Evolutionary conservation across 2,797 vertebrate species (phyloP), one percentile per base, ranked within the genome.

Genomic region (Pangasius sanitwongsei): DNA sequence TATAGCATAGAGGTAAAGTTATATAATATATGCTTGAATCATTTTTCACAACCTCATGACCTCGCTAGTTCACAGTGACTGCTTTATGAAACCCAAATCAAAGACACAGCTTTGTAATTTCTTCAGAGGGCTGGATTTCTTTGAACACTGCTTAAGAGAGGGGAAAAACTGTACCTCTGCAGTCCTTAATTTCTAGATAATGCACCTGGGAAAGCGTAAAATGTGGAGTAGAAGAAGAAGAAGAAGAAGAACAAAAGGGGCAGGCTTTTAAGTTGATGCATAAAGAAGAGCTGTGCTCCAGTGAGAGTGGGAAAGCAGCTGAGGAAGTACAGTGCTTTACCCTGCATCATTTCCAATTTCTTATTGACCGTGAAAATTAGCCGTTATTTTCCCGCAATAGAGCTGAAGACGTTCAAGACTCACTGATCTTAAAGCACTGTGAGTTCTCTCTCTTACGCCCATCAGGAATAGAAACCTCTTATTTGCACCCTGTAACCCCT

Each of bases 241-340:
- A 93, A 92, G 87, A n/a, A 53, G n/a, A 37, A 59, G 4, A 81
- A 9, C 16, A 20, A 37, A 93, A 92, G 91, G 89, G 82, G 74
- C 89, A 72, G 85, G 74, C 94, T 94, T 95, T 95, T 93, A 95
- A 94, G 94, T 94, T 92, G 90, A 93, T 94, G 92, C 93, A 95
- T 93, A 59, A 88, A 93, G 92, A 89, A 77, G 85, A 89, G 87
- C 90, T 89, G 82, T 67, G 20, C 86, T 92, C 88, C 92, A 89
- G 75, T 53, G 88, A 89, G 90, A 91, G 91, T 86, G 88, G 89
- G 89, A 92, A 89, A 88, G 91, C 88, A 90, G 88, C 88, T 89
- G 81, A 83, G 87, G 91, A 89, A 88, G 89, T 89, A 82, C 86
- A 57, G 74, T 90, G 83, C 28, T 75, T 84, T 57, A 31, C 48